phyloP scores from a whole-genome alignment of 2,888 invertebrate species.

The Prosapia bicincta region DNA sequence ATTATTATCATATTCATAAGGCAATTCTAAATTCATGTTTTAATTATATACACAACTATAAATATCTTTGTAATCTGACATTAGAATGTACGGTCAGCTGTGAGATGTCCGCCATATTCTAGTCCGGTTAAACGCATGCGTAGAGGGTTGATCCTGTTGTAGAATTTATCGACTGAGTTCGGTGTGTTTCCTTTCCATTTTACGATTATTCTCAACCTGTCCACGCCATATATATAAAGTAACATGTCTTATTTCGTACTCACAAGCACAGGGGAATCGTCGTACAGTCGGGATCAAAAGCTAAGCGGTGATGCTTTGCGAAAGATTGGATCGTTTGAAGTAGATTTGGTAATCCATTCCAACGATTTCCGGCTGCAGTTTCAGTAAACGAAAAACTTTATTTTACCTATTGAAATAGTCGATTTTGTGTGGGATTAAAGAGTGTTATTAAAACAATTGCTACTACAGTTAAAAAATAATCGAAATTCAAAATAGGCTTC shows the following conservation, averaged over 20 bases:
- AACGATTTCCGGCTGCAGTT: no score
- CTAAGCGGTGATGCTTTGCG: no score
- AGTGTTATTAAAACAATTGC: no score
- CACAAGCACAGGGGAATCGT: not conserved
- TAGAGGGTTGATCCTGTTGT: constrained; percentile 4
- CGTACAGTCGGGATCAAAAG: not conserved
- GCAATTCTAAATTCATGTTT: constrained; percentile 28
- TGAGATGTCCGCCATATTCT: constrained; percentile 15
- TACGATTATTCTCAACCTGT: constrained; percentile 7
- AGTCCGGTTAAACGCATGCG: constrained; percentile 11
- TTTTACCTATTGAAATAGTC: no score
- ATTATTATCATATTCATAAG: constrained; percentile 27
- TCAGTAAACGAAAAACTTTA: no score
- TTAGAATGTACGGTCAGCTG: not conserved
- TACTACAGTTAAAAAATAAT: no score
- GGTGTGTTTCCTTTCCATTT: not conserved
- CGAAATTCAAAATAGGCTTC: no score
- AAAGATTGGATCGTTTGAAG: no score
- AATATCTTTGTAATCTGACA: constrained; percentile 22
- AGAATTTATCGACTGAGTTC: constrained; percentile 23
- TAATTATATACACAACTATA: constrained; percentile 26
- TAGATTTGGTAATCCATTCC: no score
- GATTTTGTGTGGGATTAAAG: no score
- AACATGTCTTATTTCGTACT: constrained; percentile 23
- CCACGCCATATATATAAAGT: constrained; percentile 22